Base-by-base conservation (phyloP, 2,888 invertebrate species). In the Idaea biselata region DNA sequence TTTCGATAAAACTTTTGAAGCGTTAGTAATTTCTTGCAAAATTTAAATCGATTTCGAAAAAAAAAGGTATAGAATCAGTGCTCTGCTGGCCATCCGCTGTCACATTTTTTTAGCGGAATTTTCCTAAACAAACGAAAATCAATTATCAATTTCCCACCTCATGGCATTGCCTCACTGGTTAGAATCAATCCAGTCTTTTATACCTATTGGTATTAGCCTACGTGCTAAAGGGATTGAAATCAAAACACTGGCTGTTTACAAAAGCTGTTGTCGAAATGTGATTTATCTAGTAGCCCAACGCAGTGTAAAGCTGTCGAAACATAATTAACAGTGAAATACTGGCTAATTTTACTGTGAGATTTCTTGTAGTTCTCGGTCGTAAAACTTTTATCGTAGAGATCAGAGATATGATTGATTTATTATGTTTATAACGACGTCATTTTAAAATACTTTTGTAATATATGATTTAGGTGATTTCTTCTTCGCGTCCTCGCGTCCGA, bases 391-490 rank as follows among this genome's bases (percentile, higher is more conserved):
- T 56, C 59, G 58, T 59, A 31, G 64, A 66, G 60, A 68, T 71
- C 69, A 64, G 63, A 63, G 62, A 53, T 63, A 63, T 63, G 67
- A 66, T 68, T 71, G 65, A 69, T 70, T 68, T 71, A 71, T 63
- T 64, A 65, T 62, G 32, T 67, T 65, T 60, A 65, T 71, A 67
- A 65, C 55, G 66, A 58, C 44, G 44, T 14, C 44, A 44, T 44
- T 44, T 44, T 44, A 11, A 44, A 11, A 7, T 44, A 44, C 14
- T 44, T 44, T 11, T 44, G 14, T 3, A 44, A 7, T 11, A 44
- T 44, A 44, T 44, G 44, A 44, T 44, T 44, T 14, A 44, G 44
- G 44, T 44, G 44, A 44, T 14, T 44, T 44, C 3, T 44, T 3
- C 14, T n/a, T n/a, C n/a, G n/a, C n/a, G n/a, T n/a, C n/a, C n/a